Evolutionary conservation across 2,888 invertebrate genomes (phyloP).

Genomic region (Coelogynopora nodosa): DNA sequence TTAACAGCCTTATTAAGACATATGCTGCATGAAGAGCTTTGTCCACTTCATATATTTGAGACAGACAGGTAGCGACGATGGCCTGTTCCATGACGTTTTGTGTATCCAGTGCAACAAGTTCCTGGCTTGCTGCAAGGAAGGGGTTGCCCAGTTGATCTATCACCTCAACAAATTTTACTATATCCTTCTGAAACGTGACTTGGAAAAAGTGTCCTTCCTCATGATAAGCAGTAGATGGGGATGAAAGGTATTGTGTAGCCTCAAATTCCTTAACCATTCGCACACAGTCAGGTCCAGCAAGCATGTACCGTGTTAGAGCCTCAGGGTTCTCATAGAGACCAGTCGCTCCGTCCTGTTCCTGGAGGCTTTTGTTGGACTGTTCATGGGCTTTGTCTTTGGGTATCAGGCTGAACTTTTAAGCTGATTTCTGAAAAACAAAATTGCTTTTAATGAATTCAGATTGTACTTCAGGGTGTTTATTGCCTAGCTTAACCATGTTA

Average conservation of each 20-base stretch:
- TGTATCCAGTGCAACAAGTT: conserved; percentile 16
- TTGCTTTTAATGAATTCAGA: neutral
- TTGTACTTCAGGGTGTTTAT: conserved; percentile 20
- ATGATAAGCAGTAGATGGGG: conserved; percentile 25
- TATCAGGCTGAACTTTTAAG: neutral
- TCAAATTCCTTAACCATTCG: neutral
- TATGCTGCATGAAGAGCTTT: conserved; percentile 21
- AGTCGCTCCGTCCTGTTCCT: neutral
- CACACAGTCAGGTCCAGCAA: conserved; percentile 24
- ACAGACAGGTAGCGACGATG: neutral
- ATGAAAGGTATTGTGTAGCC: conserved; percentile 2
- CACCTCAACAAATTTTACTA: neutral
- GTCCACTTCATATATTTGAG: neutral
- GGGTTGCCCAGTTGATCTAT: conserved; percentile 14
- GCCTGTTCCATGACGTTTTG: neutral
- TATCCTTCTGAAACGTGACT: neutral
- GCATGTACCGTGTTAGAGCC: conserved; percentile 6
- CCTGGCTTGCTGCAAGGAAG: neutral
- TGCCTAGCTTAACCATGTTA: conserved; percentile 30
- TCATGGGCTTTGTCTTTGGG: neutral
- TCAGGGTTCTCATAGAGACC: neutral
- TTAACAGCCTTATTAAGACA: conserved; percentile 12
- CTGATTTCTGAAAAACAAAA: neutral
- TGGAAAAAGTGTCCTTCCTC: neutral
- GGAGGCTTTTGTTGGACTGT: neutral